phyloP scores from a whole-genome alignment of 2,797 vertebrate genomes.

The Sylvia borin region DNA sequence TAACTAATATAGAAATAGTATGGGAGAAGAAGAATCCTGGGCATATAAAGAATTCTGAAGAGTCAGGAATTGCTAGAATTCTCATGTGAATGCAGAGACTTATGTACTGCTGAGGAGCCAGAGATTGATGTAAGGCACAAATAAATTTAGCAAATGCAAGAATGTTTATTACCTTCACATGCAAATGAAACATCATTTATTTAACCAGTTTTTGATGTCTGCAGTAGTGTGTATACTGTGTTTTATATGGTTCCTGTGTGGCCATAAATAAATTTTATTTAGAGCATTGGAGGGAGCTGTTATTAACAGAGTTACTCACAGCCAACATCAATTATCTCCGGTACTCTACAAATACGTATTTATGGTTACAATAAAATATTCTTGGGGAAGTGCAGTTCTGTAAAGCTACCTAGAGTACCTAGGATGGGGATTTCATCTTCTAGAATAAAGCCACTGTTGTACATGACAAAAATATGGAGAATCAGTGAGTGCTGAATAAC shows the following conservation, averaged over 20 bases:
- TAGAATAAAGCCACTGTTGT: not conserved
- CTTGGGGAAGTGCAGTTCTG: not conserved
- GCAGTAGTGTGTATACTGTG: not conserved
- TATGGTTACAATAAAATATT: slow-evolving; percentile 44
- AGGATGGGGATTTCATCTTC: not conserved
- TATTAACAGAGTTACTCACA: slow-evolving; percentile 43
- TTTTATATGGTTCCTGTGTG: slow-evolving; percentile 50
- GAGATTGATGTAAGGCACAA: not conserved
- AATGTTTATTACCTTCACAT: slow-evolving; percentile 37
- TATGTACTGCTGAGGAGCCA: not conserved
- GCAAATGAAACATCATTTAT: slow-evolving; percentile 58
- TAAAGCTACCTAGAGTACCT: slow-evolving; percentile 2
- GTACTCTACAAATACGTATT: slow-evolving; percentile 46
- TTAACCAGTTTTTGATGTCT: slow-evolving; percentile 58
- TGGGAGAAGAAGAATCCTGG: not conserved
- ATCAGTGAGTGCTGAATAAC: not conserved
- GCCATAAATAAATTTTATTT: slow-evolving; percentile 60
- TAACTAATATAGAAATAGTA: not conserved
- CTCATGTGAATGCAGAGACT: not conserved
- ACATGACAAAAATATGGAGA: not conserved
- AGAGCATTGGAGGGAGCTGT: slow-evolving; percentile 21
- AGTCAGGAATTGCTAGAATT: not conserved
- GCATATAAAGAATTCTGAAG: not conserved
- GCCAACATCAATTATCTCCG: slow-evolving; percentile 55
- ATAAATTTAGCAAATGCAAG: slow-evolving; percentile 29